Conservation (phyloP, 2,113 vertebrate species). For the Oenanthe oenanthe region DNA sequence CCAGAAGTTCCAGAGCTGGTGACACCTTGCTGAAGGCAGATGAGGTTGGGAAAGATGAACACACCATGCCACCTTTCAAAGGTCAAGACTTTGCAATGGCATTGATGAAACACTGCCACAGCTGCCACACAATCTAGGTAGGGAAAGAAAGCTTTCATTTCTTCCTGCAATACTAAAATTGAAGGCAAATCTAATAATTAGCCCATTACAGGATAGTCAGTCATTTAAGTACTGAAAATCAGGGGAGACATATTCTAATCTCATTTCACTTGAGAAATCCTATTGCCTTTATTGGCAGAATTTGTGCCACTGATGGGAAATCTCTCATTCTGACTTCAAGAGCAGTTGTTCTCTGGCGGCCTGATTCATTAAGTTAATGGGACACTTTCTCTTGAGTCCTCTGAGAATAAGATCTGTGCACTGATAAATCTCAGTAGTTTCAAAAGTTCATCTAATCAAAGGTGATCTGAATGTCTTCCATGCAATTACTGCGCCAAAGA, state of each 20-base stretch:
- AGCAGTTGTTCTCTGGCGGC: constrained; percentile 52
- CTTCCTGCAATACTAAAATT: constrained; percentile 25
- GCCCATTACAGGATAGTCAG: constrained; percentile 50
- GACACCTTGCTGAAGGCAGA: constrained; percentile 53
- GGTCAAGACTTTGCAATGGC: background rate
- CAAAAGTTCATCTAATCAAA: constrained; percentile 66
- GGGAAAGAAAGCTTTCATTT: background rate
- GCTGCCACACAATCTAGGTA: background rate
- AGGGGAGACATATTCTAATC: constrained; percentile 56
- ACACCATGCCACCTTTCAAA: background rate
- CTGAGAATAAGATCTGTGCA: constrained; percentile 40
- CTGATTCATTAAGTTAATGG: constrained; percentile 69
- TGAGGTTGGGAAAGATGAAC: constrained; percentile 13
- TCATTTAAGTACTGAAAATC: constrained; percentile 59
- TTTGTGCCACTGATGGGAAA: constrained; percentile 60
- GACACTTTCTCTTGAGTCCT: constrained; percentile 53
- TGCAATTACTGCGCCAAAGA: constrained; percentile 28
- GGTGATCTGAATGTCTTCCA: constrained; percentile 66
- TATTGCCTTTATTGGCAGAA: constrained; percentile 36
- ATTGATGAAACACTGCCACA: background rate
- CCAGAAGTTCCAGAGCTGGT: constrained; percentile 33
- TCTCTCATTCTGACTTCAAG: constrained; percentile 53
- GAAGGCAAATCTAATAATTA: constrained; percentile 59
- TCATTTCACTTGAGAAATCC: constrained; percentile 58
- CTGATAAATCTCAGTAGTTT: constrained; percentile 60